Evolutionary conservation across 2,888 invertebrate genomes (phyloP), one percentile per base, ranked within the genome.

Genomic region (Zhuqinia jingwanae): DNA sequence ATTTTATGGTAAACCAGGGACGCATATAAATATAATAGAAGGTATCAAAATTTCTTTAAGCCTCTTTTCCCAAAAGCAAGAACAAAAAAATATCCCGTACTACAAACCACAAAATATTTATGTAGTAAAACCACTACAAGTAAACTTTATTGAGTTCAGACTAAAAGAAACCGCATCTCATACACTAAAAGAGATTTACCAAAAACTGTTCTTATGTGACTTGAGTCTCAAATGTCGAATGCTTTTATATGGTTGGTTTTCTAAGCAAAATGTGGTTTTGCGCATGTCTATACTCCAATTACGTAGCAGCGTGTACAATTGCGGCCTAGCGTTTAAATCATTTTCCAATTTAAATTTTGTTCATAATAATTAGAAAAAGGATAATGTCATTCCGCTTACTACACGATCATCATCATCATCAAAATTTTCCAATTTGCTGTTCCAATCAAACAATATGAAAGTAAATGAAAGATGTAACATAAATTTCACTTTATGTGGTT

Each of bases 351-450:
- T 50, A 13, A 3, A 3, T 56, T 56, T 6, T 60, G 2, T 60
- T 25, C 13, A 13, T 20, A 56, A 22, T 56, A 56, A 56, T 56
- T 60, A 60, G 27, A 25, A 60, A 25, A 27, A 2, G 50, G 8
- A 60, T 60, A 60, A 60, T 25, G 13, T 27, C 60, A 60, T 60
- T 60, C 27, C 17, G 27, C 25, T 27, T 20, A 8, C 25, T n/a
- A n/a, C n/a, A 60, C 2, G 22, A 25, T 60, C 22, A 1, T 1
- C n/a, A n/a, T 25, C 15, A 11, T 25, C 25, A 25, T 17, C 63
- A 30, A 65, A 65, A 3, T 65, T 65, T 65, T 65, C 36, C 36
- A 65, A 65, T 65, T 65, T 65, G 63, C 36, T 65, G 30, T 17
- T 65, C 36, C 17, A 1, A 30, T 65, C 36, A 65, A 36, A 17